A percentile compares a stretch with the other conserved stretches of the same genome.
These are phyloP conservation scores for Drepanosiphum platanoidis DNA, from an alignment of 2,888 invertebrate species.

Conservation along the genomic window DNA sequence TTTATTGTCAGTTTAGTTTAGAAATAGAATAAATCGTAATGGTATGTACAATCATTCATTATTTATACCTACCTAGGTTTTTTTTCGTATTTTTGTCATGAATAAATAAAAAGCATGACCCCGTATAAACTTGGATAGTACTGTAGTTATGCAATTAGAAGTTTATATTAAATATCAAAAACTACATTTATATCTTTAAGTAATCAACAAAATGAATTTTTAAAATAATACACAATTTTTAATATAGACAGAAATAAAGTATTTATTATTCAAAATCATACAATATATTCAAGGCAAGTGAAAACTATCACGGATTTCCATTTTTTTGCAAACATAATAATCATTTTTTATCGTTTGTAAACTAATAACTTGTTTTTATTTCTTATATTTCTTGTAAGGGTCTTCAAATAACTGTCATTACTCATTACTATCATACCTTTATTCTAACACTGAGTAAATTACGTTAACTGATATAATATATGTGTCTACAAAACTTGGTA, in stretches of 20 bases:
- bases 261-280: neutral
- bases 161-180: neutral
- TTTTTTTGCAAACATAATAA: neutral
- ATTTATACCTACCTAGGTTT: slow-evolving; percentile 7
- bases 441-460: too few species aligned
- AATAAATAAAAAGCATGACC: slow-evolving; percentile 26
- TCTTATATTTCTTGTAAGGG: neutral
- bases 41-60: neutral
- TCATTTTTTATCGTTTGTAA: neutral
- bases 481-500: too few species aligned
- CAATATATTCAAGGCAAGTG: too few species aligned
- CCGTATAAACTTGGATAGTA: neutral
- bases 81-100: slow-evolving; percentile 14
- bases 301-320: too few species aligned
- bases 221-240: neutral
- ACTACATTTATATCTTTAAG: neutral
- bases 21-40: neutral
- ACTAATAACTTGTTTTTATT: neutral
- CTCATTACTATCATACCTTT: too few species aligned
- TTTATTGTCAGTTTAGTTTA: neutral
- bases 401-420: neutral
- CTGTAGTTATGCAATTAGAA: neutral
- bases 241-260: neutral
- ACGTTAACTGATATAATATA: too few species aligned
- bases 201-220: neutral